Conservation (phyloP, 37 sponge, comb jelly and placozoan genomes). For the Crambe crambe region DNA sequence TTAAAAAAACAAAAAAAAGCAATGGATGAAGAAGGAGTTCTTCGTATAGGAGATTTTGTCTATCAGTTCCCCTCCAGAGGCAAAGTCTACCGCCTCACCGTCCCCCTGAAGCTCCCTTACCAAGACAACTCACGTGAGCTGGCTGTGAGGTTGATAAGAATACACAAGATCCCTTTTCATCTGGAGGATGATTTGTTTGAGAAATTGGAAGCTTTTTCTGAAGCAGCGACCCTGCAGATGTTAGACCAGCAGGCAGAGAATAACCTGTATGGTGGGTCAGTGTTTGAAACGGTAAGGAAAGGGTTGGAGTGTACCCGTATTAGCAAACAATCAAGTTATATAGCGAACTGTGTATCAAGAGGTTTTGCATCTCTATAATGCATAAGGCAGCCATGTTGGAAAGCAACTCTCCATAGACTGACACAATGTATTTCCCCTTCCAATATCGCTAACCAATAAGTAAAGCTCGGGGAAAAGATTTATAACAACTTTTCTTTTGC, state of each 20-base stretch:
- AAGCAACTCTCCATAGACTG: neutral
- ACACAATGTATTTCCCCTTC: too few species aligned
- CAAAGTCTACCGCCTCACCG: neutral
- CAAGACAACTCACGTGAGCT: slow-evolving; percentile 14
- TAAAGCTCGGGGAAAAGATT: too few species aligned
- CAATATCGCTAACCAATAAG: too few species aligned
- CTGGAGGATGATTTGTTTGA: slow-evolving; percentile 47
- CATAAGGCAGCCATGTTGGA: too few species aligned
- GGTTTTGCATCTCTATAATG: neutral
- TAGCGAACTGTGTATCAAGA: neutral
- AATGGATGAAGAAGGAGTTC: neutral
- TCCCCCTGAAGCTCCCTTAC: slow-evolving; percentile 5
- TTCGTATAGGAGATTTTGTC: neutral
- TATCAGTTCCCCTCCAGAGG: slow-evolving; percentile 27
- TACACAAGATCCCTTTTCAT: slow-evolving; percentile 64
- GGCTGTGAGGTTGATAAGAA: slow-evolving; percentile 36
- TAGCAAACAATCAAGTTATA: too few species aligned
- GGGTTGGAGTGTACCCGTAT: neutral
- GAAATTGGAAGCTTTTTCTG: slow-evolving; percentile 25
- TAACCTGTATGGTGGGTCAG: slow-evolving; percentile 5
- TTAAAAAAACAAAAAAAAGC: too few species aligned
- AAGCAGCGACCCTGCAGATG: neutral
- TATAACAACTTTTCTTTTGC: neutral
- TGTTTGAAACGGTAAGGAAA: slow-evolving; percentile 14
- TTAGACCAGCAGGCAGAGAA: slow-evolving; percentile 20